A percentile compares a stretch with the other conserved stretches of the same genome.
These are phyloP conservation scores for Denticeps clupeoides DNA, from an alignment of 2,797 vertebrate species.

Conservation along the genomic window DNA sequence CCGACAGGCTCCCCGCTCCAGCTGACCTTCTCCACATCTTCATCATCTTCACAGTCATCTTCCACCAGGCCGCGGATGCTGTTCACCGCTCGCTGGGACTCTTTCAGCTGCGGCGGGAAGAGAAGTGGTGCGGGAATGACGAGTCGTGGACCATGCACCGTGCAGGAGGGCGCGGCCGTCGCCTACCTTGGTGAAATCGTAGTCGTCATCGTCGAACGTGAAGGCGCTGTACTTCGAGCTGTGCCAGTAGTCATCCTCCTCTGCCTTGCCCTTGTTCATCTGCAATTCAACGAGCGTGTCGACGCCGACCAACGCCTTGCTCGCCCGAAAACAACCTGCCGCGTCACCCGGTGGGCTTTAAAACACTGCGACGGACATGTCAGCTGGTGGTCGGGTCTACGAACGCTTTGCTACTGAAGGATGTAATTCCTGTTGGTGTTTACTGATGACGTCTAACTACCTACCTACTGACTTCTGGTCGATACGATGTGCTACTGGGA, in stretches of 20 bases:
- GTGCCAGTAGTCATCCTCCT: conserved; percentile 95
- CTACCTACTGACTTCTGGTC: no score
- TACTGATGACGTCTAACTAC: no score
- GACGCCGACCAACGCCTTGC: no score
- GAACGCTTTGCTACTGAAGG: no score
- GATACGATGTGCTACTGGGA: no score
- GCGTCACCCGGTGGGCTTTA: no score
- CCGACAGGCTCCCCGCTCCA: conserved; percentile 91
- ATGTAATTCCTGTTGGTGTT: no score
- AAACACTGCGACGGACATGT: no score
- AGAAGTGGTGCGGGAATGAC: not conserved
- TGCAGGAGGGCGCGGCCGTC: no score
- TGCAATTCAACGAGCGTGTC: no score
- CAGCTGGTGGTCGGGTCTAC: no score
- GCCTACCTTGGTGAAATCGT: conserved; percentile 80
- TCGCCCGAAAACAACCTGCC: no score
- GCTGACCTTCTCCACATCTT: conserved; percentile 80
- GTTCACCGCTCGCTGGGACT: conserved; percentile 82
- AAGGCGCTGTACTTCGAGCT: conserved; percentile 86
- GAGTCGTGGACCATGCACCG: not conserved
- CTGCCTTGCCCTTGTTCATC: conserved; percentile 76
- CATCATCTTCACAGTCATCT: conserved; percentile 62
- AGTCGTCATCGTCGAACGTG: conserved; percentile 89
- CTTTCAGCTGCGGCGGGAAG: conserved; percentile 64
- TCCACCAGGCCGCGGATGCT: conserved; percentile 70